Conservation (phyloP, 1,140 invertebrate genomes). For the Globodera ellingtonae region DNA sequence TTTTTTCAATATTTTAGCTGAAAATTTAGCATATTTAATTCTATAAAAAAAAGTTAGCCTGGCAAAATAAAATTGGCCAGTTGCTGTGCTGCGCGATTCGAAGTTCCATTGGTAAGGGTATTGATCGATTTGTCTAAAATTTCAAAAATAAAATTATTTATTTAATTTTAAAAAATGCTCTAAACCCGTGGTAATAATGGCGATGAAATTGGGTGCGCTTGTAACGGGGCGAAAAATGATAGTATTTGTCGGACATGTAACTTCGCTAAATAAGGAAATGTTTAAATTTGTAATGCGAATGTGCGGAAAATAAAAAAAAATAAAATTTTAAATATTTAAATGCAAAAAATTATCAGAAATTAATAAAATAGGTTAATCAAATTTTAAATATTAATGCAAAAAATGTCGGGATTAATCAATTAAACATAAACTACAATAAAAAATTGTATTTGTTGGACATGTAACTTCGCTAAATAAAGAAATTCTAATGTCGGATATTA, state of each 20-base stretch:
- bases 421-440: too few relatives aligned
- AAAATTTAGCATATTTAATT: background rate
- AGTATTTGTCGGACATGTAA: slow-evolving; percentile 27
- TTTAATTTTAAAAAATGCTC: background rate
- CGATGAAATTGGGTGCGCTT: slow-evolving; percentile 30
- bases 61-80: slow-evolving; percentile 27
- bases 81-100: slow-evolving; percentile 1
- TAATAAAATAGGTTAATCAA: too few relatives aligned
- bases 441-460: too few relatives aligned
- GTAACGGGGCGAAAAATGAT: slow-evolving; percentile 27
- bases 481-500: background rate
- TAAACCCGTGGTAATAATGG: slow-evolving; percentile 26
- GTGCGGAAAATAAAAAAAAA: too few relatives aligned
- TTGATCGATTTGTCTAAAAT: slow-evolving; percentile 22
- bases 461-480: slow-evolving; percentile 8
- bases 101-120: slow-evolving; percentile 29
- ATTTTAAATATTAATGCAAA: too few relatives aligned
- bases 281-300: too few relatives aligned
- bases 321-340: too few relatives aligned
- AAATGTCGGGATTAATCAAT: too few relatives aligned
- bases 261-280: too few relatives aligned
- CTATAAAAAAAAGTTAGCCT: background rate
- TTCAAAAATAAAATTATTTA: background rate
- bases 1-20: background rate
- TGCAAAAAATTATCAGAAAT: too few relatives aligned